Evolutionary conservation across 2,888 invertebrate genomes (phyloP).

Genomic region (Capitulum mitella): DNA sequence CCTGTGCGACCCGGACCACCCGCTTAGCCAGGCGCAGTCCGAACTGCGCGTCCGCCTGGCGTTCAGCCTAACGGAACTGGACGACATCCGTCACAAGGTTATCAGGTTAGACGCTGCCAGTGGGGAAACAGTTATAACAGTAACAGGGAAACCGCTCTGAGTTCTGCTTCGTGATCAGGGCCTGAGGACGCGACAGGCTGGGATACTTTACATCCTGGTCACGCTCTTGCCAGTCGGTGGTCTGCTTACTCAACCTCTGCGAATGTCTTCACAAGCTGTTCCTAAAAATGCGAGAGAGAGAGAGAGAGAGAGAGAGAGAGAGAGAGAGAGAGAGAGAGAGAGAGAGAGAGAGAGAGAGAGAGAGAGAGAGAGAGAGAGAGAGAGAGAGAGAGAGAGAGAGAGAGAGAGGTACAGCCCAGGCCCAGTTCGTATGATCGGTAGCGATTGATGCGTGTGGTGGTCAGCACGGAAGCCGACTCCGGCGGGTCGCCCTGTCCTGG

Average conservation of each 20-base stretch:
- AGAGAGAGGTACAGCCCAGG: too few species aligned
- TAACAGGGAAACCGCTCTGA: neutral
- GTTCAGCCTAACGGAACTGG: neutral
- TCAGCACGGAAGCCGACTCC: neutral
- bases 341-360: too few species aligned
- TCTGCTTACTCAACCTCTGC: too few species aligned
- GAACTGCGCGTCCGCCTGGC: neutral
- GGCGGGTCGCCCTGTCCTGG: neutral
- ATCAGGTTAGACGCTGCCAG: neutral
- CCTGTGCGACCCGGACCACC: slow-evolving; percentile 22
- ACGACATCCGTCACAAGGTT: neutral
- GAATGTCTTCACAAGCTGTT: too few species aligned
- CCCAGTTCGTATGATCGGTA: too few species aligned
- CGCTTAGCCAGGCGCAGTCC: slow-evolving; percentile 6
- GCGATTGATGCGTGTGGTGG: too few species aligned
- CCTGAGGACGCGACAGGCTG: neutral
- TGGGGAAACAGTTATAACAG: neutral
- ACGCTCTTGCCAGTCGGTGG: neutral
- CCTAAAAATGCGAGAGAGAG: too few species aligned
- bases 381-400: too few species aligned
- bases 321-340: too few species aligned
- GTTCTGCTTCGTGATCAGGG: too few species aligned
- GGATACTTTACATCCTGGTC: neutral
- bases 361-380: too few species aligned
- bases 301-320: too few species aligned